Percentiles rank a stretch among this genome's conserved stretches.
Conservation (phyloP, 2,888 invertebrate species). For the Ryuthela nishihirai region DNA sequence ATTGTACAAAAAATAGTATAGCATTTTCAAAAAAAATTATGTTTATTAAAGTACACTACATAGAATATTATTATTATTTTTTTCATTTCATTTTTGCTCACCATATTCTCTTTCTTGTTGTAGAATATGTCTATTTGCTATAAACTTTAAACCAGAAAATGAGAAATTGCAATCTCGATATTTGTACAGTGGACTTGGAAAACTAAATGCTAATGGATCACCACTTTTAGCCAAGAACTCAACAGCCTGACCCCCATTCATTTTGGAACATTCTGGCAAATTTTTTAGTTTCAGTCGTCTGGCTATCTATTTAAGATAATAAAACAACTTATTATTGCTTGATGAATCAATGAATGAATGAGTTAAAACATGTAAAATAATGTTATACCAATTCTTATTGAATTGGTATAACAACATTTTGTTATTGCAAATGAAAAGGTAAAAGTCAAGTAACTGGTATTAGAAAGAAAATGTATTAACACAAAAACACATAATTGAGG, state of each 20-base stretch:
- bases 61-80: too few species aligned
- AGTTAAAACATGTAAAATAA: too few species aligned
- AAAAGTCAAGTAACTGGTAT: too few species aligned
- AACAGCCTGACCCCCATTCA: slow-evolving; percentile 80
- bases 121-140: slow-evolving; percentile 57
- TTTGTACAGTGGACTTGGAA: slow-evolving; percentile 62
- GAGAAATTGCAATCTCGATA: slow-evolving; percentile 84
- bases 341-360: not conserved
- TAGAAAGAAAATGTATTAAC: too few species aligned
- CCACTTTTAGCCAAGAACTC: slow-evolving; percentile 69
- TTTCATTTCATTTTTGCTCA: slow-evolving; percentile 44
- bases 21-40: not conserved
- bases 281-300: slow-evolving; percentile 77
- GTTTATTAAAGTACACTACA: too few species aligned
- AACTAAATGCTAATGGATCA: slow-evolving; percentile 62
- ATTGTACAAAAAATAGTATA: too few species aligned
- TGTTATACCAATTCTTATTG: too few species aligned
- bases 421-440: too few species aligned
- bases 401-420: too few species aligned
- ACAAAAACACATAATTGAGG: too few species aligned
- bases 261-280: slow-evolving; percentile 64
- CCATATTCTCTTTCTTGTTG: slow-evolving; percentile 60
- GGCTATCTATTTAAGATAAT: slow-evolving; percentile 59
- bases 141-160: slow-evolving; percentile 75
- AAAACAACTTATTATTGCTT: not conserved